Conservation (phyloP, 2,797 vertebrate genomes). For the Tragopan temminckii region DNA sequence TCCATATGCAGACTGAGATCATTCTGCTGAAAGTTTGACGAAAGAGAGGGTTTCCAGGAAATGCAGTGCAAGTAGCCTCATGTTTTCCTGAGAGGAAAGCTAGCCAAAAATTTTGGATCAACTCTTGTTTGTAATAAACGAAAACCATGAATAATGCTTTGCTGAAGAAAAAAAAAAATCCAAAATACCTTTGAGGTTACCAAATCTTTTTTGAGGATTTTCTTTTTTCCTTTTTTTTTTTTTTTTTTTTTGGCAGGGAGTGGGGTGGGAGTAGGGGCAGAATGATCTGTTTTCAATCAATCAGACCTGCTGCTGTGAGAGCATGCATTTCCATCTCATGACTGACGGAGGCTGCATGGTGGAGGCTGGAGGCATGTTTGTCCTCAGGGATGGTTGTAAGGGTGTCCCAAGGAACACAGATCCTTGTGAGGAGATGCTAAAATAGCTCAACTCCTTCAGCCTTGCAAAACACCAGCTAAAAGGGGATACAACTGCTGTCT, state of each 20-base stretch:
- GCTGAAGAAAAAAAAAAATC: neutral
- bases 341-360: neutral
- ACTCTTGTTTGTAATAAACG: neutral
- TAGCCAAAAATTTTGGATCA: slow-evolving; percentile 24
- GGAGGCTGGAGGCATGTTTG: neutral
- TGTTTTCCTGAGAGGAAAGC: neutral
- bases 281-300: neutral
- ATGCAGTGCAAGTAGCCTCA: neutral
- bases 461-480: slow-evolving; percentile 51
- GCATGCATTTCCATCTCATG: rapidly evolving
- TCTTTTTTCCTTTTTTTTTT: rapidly evolving
- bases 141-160: neutral
- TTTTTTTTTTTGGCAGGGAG: rapidly evolving
- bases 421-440: neutral
- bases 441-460: neutral
- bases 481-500: neutral
- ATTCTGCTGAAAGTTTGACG: slow-evolving; percentile 1
- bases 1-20: slow-evolving; percentile 3
- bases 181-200: neutral
- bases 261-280: neutral
- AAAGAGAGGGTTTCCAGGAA: slow-evolving; percentile 31
- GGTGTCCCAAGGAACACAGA: neutral
- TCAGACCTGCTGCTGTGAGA: neutral
- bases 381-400: neutral
- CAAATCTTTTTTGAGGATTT: neutral